Conservation (phyloP, 2,113 vertebrate genomes). For the Aix galericulata region DNA sequence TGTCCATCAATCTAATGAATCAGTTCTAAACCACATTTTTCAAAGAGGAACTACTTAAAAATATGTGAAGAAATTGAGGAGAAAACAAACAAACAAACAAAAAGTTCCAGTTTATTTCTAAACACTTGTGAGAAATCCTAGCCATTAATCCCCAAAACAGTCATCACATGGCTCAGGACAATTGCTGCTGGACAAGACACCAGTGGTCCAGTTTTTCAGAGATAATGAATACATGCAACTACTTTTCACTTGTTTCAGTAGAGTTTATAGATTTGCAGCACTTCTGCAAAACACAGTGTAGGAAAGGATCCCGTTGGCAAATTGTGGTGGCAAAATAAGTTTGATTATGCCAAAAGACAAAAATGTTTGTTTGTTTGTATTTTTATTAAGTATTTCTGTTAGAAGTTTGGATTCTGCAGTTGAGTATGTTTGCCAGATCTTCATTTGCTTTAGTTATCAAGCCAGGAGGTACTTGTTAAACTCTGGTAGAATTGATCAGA, state of each 20-base stretch:
- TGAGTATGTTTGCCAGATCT: neutral
- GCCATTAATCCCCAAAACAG: neutral
- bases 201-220: neutral
- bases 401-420: neutral
- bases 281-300: neutral
- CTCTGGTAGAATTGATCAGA: neutral
- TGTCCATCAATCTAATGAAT: neutral
- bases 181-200: neutral
- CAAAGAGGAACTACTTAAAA: neutral
- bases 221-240: neutral
- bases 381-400: neutral
- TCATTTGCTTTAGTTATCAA: neutral
- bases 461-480: neutral
- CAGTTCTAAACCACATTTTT: neutral
- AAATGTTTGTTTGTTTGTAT: neutral
- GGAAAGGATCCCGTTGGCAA: neutral
- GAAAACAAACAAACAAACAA: neutral
- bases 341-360: neutral
- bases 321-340: too few relatives aligned
- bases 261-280: neutral
- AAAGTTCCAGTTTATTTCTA: neutral
- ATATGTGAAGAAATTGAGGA: neutral
- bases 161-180: neutral
- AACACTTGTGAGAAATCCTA: rapidly evolving
- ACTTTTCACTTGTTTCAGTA: neutral